Evolutionary conservation across 2,797 vertebrate genomes (phyloP).

Genomic region (Rallus crepitans): DNA sequence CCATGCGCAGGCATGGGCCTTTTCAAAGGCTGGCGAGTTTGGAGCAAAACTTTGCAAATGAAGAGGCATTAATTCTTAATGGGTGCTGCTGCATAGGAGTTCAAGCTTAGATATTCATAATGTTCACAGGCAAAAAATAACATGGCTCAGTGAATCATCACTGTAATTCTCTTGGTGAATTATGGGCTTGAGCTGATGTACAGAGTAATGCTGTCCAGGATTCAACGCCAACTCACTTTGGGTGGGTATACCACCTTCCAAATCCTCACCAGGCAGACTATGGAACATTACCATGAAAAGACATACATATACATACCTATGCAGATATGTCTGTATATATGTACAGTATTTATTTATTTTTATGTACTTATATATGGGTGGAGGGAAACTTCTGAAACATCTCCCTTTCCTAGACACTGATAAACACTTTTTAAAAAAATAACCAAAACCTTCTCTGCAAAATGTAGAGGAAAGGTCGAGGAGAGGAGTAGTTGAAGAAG

Average conservation of each 20-base stretch:
- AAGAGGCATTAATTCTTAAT: not conserved
- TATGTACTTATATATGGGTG: not conserved
- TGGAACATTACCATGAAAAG: not conserved
- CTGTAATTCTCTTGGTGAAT: not conserved
- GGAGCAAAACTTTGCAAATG: not conserved
- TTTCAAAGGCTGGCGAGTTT: not conserved
- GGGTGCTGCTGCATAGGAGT: not conserved
- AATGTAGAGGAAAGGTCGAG: not conserved
- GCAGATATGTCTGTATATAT: not conserved
- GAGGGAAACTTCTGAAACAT: not conserved
- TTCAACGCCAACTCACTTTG: not conserved
- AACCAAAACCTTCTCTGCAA: not conserved
- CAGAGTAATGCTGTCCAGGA: not conserved
- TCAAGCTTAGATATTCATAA: not conserved
- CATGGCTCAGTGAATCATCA: not conserved
- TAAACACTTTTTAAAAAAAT: not conserved
- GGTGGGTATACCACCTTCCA: not conserved
- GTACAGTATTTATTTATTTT: not conserved
- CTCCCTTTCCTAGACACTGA: not conserved
- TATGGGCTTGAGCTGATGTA: slow-evolving; percentile 12
- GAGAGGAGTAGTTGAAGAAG: not conserved
- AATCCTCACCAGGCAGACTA: not conserved
- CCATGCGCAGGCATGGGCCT: rapidly evolving
- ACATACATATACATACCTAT: not conserved
- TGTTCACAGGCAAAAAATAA: not conserved